Percentiles rank a stretch among this genome's conserved stretches.
Conservation (phyloP, 2,888 invertebrate species). For the Nemoura dubitans region DNA sequence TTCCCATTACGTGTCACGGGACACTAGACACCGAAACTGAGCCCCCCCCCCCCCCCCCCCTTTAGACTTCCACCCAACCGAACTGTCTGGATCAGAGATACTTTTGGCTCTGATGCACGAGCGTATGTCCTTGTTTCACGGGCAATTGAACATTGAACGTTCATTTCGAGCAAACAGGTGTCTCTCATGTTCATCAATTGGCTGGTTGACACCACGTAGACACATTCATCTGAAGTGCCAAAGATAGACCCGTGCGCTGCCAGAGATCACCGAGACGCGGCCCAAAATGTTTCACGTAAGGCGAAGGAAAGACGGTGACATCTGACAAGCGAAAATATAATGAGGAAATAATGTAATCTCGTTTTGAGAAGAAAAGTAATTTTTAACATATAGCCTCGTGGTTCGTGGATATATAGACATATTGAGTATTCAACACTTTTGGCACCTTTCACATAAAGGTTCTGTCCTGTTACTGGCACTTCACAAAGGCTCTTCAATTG, state of each 20-base stretch:
- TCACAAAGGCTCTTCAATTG: too few species aligned
- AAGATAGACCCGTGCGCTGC: neutral
- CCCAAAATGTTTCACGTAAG: too few species aligned
- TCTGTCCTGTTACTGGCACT: too few species aligned
- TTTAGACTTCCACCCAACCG: neutral
- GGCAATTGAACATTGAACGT: slow-evolving; percentile 7
- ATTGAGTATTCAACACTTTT: too few species aligned
- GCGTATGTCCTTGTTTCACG: slow-evolving; percentile 7
- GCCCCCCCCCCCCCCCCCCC: neutral
- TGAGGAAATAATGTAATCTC: too few species aligned
- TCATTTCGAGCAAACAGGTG: slow-evolving; percentile 3
- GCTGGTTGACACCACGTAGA: neutral
- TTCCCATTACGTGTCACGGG: neutral
- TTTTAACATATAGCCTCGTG: too few species aligned
- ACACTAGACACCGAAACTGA: neutral
- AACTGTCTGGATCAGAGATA: neutral
- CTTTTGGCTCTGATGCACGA: neutral
- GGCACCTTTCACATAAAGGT: too few species aligned
- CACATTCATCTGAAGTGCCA: slow-evolving; percentile 4
- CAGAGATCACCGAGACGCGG: neutral
- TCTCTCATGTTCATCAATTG: slow-evolving; percentile 12
- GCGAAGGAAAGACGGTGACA: too few species aligned
- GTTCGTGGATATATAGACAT: too few species aligned
- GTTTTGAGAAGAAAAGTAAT: too few species aligned
- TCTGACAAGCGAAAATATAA: too few species aligned